Conservation (phyloP, 1,140 invertebrate genomes). For the Andricus grossulariae region DNA sequence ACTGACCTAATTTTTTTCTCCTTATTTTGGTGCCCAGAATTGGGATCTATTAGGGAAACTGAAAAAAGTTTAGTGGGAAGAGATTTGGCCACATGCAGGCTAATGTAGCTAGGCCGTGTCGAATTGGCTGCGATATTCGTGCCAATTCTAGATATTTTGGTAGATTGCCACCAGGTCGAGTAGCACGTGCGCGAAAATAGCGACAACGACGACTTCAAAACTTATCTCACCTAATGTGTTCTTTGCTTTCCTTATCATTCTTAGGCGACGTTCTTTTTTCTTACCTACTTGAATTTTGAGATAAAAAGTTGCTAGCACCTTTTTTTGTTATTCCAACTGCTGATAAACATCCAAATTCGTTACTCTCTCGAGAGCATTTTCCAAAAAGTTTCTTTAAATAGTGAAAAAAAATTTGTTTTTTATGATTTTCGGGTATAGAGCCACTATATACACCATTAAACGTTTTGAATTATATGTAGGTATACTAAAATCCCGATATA, state of each 20-base stretch:
- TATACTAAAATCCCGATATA: too few species aligned
- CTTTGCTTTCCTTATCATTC: neutral
- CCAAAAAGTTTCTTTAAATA: neutral
- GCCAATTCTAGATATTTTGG: slow-evolving; percentile 51
- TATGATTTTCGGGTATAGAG: neutral
- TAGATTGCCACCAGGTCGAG: slow-evolving; percentile 48
- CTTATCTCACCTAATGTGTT: slow-evolving; percentile 6
- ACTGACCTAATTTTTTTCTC: neutral
- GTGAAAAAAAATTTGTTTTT: neutral
- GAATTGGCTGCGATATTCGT: slow-evolving; percentile 33
- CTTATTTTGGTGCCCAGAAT: neutral
- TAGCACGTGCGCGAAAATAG: slow-evolving; percentile 36
- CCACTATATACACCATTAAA: too few species aligned
- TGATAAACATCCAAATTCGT: neutral
- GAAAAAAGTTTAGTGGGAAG: neutral
- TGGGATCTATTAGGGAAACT: neutral
- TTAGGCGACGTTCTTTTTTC: neutral
- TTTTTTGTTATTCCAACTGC: neutral
- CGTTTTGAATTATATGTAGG: too few species aligned
- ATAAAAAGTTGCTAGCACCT: neutral
- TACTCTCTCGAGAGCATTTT: too few species aligned
- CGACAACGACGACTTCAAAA: neutral
- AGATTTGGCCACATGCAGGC: slow-evolving; percentile 17
- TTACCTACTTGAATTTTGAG: neutral
- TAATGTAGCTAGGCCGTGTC: slow-evolving; percentile 10